A percentile compares a stretch with the other conserved stretches of the same genome.
Conservation (phyloP, 53 echinoderm and acorn worm genomes). For the Temnopleurus reevesii region DNA sequence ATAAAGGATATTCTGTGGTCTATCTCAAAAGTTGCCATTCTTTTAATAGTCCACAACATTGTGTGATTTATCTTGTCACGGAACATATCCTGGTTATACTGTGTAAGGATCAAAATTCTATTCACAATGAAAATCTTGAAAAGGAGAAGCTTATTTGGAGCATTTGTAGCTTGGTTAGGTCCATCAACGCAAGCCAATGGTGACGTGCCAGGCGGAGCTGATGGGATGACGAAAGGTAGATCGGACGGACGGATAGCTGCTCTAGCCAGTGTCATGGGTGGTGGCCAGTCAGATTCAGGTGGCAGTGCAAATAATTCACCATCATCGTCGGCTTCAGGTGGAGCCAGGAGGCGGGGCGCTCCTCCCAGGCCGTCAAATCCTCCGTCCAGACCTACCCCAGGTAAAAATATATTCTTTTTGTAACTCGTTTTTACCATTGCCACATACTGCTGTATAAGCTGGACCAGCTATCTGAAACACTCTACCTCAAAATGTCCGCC, state of each 20-base stretch:
- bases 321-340: conserved; percentile 45
- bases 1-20: too few relatives aligned
- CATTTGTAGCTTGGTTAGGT: conserved; percentile 16
- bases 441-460: too few relatives aligned
- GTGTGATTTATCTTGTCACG: too few relatives aligned
- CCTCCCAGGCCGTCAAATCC: conserved; percentile 55
- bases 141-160: neutral
- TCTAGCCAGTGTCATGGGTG: neutral
- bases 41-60: too few relatives aligned
- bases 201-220: conserved; percentile 6
- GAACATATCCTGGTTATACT: too few relatives aligned
- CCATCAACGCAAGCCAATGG: conserved; percentile 46
- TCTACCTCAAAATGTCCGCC: too few relatives aligned
- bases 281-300: conserved; percentile 38
- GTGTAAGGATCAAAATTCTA: too few relatives aligned
- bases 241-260: conserved; percentile 44
- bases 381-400: conserved; percentile 48
- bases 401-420: neutral
- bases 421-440: neutral
- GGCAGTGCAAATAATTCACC: conserved; percentile 64
- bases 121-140: neutral
- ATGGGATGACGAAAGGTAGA: conserved; percentile 34
- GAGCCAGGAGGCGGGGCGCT: neutral
- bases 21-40: too few relatives aligned
- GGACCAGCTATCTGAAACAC: too few relatives aligned